Conservation (phyloP, 1,140 invertebrate species). For the Drosophila simulans region DNA sequence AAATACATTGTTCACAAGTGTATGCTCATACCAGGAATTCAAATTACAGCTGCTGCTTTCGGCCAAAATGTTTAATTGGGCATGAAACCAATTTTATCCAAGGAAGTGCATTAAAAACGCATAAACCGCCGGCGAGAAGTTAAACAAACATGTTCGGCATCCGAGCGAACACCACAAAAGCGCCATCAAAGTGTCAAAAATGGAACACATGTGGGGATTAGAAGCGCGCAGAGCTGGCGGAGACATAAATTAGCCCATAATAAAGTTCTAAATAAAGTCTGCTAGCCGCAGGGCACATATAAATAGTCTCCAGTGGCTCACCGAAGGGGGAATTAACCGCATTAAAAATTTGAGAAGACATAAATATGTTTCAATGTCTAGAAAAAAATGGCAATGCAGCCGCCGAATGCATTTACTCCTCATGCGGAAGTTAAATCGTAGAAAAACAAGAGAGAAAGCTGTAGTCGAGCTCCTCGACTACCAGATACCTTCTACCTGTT, state of each 20-base stretch:
- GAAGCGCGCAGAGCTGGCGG: constrained; percentile 5
- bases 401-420: constrained; percentile 14
- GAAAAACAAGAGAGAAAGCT: not conserved
- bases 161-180: constrained; percentile 27
- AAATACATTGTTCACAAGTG: constrained; percentile 6
- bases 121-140: constrained; percentile 36
- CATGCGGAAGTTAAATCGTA: constrained; percentile 9
- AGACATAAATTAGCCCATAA: constrained; percentile 75
- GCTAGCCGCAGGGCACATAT: constrained; percentile 46
- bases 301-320: constrained; percentile 62
- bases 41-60: constrained; percentile 34
- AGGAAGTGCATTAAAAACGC: constrained; percentile 47
- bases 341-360: constrained; percentile 55
- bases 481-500: too few species aligned
- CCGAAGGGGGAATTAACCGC: constrained; percentile 58
- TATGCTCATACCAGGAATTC: not conserved
- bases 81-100: constrained; percentile 36
- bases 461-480: too few species aligned
- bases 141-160: constrained; percentile 33
- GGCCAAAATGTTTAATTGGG: constrained; percentile 46
- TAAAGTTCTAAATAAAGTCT: constrained; percentile 67
- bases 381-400: constrained; percentile 36
- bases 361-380: constrained; percentile 59
- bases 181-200: constrained; percentile 60
- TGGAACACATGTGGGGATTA: constrained; percentile 39